Evolutionary conservation across 2,888 invertebrate genomes (phyloP).

Genomic region (Cordilura impudica): DNA sequence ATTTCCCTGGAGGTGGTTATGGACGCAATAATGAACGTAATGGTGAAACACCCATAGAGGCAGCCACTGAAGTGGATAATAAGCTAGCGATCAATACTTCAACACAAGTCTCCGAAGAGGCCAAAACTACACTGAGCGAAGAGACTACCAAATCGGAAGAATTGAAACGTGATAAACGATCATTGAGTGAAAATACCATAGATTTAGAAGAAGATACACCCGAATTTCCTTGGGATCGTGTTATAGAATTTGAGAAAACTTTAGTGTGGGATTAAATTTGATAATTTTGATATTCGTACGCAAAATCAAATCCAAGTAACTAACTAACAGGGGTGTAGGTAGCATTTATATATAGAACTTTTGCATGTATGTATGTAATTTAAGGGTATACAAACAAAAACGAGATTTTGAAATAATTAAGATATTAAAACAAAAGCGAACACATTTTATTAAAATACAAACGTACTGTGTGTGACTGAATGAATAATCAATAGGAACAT

Average conservation of each 20-base stretch:
- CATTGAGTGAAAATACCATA: slow-evolving; percentile 65
- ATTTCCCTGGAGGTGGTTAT: slow-evolving; percentile 73
- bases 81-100: slow-evolving; percentile 67
- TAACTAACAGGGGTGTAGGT: slow-evolving; percentile 54
- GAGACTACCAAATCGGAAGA: slow-evolving; percentile 67
- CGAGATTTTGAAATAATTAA: slow-evolving; percentile 9
- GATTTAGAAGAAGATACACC: slow-evolving; percentile 77
- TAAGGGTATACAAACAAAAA: slow-evolving; percentile 10
- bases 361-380: slow-evolving; percentile 39
- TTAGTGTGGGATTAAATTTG: slow-evolving; percentile 82
- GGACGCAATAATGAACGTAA: slow-evolving; percentile 76
- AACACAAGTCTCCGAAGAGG: slow-evolving; percentile 66
- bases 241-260: slow-evolving; percentile 83
- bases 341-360: slow-evolving; percentile 58
- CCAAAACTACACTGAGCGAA: slow-evolving; percentile 64
- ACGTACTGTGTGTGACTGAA: slow-evolving; percentile 73
- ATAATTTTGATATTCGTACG: background rate
- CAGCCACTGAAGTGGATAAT: slow-evolving; percentile 67
- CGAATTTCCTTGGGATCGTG: slow-evolving; percentile 89
- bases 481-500: slow-evolving; percentile 39
- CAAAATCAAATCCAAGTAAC: background rate
- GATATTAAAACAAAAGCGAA: slow-evolving; percentile 7
- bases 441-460: slow-evolving; percentile 19
- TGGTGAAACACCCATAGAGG: slow-evolving; percentile 74
- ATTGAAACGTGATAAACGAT: slow-evolving; percentile 69